Evolutionary conservation across 2,888 invertebrate genomes (phyloP), one percentile per base, ranked within the genome.

Genomic region (Lacanobia wlatinum): DNA sequence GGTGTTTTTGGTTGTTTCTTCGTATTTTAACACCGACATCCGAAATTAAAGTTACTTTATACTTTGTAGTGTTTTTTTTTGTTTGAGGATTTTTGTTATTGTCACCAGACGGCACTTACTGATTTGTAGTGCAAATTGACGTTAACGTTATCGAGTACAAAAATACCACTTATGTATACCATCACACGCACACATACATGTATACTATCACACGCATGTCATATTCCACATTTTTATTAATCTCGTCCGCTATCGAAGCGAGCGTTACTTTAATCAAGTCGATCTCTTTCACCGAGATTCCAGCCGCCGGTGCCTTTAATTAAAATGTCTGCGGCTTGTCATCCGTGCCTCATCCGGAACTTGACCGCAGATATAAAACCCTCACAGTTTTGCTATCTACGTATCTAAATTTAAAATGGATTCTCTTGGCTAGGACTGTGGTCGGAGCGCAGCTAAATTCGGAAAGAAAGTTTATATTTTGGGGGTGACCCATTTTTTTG

Each of bases 301-400:
- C 40, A 56, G 67, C 53, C 70, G 52, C 68, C 71, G 66, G 69
- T 73, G 68, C 78, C 78, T 84, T 88, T 89, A 89, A 91, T 90
- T 90, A 87, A 91, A 90, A 88, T 85, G 88, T 89, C 89, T 87
- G 87, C 73, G 80, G 83, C 76, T 67, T 88, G 88, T 88, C 89
- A 87, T 83, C 81, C 83, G 53, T 46, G 67, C 65, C 78, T 73
- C 76, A 81, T 80, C 78, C 79, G 69, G 64, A 61, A 77, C 80
- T 83, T 80, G 71, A 80, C 73, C 77, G 66, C 80, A 81, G 78
- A 76, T 83, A 86, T 84, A 85, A 85, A 86, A 82, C 72, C 79
- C 66, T 63, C 75, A 70, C 76, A 72, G 79, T 78, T 78, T 75
- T 69, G 28, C 68, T 72, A 76, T 71, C 65, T 78, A 80, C 73